Conservation (phyloP, 2,113 vertebrate genomes). For the Stigmatopora nigra region DNA sequence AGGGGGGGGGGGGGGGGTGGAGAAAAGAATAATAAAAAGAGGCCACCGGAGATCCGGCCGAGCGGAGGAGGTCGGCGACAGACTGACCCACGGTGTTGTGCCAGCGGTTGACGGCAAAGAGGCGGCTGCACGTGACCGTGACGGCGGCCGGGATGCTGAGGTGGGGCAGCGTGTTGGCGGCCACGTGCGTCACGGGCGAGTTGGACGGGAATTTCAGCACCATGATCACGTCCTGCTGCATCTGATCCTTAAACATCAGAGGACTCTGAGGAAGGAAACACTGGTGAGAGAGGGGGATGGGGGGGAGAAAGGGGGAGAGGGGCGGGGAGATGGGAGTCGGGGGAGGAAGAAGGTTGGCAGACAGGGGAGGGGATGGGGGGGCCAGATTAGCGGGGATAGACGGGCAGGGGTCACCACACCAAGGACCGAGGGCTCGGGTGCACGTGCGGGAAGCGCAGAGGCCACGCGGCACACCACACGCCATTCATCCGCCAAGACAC, state of each 20-base stretch:
- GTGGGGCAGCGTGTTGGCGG: conserved; percentile 95
- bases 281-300: conserved; percentile 79
- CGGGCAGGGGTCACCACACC: conserved; percentile 59
- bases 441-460: conserved; percentile 40
- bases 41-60: too few relatives aligned
- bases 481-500: neutral
- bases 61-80: too few relatives aligned
- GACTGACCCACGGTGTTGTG: conserved; percentile 97
- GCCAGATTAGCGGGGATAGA: conserved; percentile 67
- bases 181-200: conserved; percentile 94
- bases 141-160: conserved; percentile 94
- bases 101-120: conserved; percentile 98
- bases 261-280: conserved; percentile 99
- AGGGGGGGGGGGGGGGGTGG: too few relatives aligned
- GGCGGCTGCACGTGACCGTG: conserved; percentile 94
- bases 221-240: conserved; percentile 99
- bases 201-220: conserved; percentile 99
- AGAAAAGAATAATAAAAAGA: too few relatives aligned
- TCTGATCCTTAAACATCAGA: conserved; percentile 99
- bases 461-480: neutral
- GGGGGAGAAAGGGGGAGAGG: conserved; percentile 57
- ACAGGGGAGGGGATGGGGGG: conserved; percentile 17
- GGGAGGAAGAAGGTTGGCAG: too few relatives aligned
- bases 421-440: conserved; percentile 52
- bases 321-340: conserved; percentile 44